Conservation (phyloP, 2,888 invertebrate genomes). For the Neoaliturus tenellus region DNA sequence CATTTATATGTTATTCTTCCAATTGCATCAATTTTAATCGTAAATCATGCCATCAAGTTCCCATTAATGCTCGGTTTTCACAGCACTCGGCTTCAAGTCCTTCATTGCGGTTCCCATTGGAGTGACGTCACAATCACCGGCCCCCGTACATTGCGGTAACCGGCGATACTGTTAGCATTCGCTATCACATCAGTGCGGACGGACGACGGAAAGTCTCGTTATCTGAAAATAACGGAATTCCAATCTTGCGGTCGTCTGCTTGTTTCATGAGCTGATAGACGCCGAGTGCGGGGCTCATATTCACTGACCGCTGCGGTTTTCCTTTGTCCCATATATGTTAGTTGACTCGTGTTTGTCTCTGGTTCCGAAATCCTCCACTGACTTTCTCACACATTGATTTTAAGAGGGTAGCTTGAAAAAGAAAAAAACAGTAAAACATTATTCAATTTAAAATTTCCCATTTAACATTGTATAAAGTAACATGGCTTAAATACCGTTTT, state of each 20-base stretch:
- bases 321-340: constrained; percentile 11
- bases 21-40: no score
- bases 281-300: background rate
- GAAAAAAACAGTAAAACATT: no score
- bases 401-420: no score
- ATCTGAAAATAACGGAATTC: constrained; percentile 21
- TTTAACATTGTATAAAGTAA: no score
- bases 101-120: background rate
- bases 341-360: background rate
- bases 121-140: background rate
- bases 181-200: background rate
- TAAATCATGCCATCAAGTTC: no score
- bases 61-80: no score
- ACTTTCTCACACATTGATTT: no score
- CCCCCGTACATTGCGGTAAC: background rate
- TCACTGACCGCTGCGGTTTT: constrained; percentile 21
- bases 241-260: constrained; percentile 41
- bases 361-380: no score
- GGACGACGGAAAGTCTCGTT: constrained; percentile 13
- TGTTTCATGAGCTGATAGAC: constrained; percentile 12
- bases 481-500: no score
- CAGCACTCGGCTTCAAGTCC: no score
- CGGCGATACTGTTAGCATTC: background rate
- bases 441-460: no score
- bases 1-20: no score